These are phyloP conservation scores for Nesogale talazaci DNA, from an alignment of 2,113 vertebrate genomes.

Conservation along the genomic window DNA sequence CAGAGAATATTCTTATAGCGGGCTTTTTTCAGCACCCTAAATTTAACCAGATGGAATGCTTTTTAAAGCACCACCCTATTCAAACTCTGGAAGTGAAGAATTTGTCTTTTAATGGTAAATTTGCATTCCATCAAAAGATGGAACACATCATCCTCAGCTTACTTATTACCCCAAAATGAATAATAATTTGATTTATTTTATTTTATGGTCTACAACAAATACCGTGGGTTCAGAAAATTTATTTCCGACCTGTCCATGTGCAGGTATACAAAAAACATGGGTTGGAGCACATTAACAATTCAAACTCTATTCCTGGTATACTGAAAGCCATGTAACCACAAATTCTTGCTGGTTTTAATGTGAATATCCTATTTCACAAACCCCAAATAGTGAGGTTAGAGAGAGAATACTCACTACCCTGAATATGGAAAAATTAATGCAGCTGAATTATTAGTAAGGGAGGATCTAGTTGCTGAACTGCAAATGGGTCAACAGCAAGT, in stretches of 20 bases:
- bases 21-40: constrained; percentile 83
- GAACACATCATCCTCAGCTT: constrained; percentile 78
- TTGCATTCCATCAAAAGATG: constrained; percentile 83
- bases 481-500: constrained; percentile 76
- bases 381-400: constrained; percentile 75
- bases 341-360: constrained; percentile 82
- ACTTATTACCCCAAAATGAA: constrained; percentile 77
- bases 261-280: constrained; percentile 67
- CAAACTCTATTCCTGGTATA: constrained; percentile 61
- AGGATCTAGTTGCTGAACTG: constrained; percentile 73
- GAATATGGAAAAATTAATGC: constrained; percentile 80
- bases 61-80: constrained; percentile 83
- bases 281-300: constrained; percentile 71
- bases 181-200: constrained; percentile 75
- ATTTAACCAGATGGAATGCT: constrained; percentile 84
- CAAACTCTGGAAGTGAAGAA: constrained; percentile 82
- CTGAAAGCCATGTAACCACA: constrained; percentile 80
- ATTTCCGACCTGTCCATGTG: constrained; percentile 66
- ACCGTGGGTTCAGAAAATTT: constrained; percentile 73
- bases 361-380: constrained; percentile 79
- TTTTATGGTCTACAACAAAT: constrained; percentile 66
- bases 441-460: constrained; percentile 77
- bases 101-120: constrained; percentile 85
- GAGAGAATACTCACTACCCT: constrained; percentile 68
- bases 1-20: constrained; percentile 82